These are phyloP conservation scores for Metopolophium dirhodum DNA, from an alignment of 1,140 invertebrate genomes.

Conservation along the genomic window DNA sequence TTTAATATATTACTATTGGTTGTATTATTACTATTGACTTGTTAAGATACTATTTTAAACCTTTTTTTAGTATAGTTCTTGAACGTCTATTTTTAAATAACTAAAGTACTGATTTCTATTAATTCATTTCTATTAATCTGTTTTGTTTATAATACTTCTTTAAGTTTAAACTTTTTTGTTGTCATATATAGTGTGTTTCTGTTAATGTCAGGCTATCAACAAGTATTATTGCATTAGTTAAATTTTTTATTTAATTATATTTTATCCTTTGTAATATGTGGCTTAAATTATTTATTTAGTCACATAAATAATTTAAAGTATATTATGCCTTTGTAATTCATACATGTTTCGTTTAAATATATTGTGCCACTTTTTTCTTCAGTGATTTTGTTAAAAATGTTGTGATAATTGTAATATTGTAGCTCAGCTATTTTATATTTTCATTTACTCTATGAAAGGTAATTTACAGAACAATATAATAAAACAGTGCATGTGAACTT, in stretches of 20 bases:
- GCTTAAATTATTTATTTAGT: constrained; percentile 21
- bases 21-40: constrained; percentile 43
- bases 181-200: constrained; percentile 23
- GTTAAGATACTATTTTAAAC: constrained; percentile 46
- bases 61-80: constrained; percentile 53
- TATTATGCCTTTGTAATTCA: neutral
- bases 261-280: constrained; percentile 26
- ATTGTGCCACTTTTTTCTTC: constrained; percentile 51
- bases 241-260: constrained; percentile 42
- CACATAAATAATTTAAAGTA: constrained; percentile 13
- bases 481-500: constrained; percentile 2
- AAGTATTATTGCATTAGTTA: constrained; percentile 46
- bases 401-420: constrained; percentile 55
- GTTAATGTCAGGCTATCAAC: neutral
- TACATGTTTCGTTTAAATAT: constrained; percentile 9
- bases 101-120: constrained; percentile 55
- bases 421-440: constrained; percentile 47
- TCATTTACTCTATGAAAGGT: neutral
- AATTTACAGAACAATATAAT: neutral
- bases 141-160: constrained; percentile 27
- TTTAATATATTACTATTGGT: constrained; percentile 41
- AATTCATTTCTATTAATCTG: constrained; percentile 36
- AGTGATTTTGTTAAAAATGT: constrained; percentile 47
- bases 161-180: constrained; percentile 32
- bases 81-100: constrained; percentile 51